These are phyloP conservation scores for Dasysyrphus albostriatus DNA, from an alignment of 2,888 invertebrate species.

Conservation along the genomic window DNA sequence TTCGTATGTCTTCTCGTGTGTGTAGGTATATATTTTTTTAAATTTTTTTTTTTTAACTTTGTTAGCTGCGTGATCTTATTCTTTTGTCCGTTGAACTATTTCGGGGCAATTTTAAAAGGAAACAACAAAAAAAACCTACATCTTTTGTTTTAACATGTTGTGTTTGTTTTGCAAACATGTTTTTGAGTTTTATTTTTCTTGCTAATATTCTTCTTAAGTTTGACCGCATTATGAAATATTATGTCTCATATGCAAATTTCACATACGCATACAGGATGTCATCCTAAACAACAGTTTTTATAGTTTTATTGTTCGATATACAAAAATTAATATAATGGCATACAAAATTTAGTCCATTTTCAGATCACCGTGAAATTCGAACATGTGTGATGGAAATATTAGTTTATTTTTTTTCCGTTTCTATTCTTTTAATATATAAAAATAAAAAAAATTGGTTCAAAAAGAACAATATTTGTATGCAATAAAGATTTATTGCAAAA, in stretches of 20 bases:
- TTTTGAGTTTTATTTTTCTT: constrained; percentile 22
- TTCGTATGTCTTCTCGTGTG: not conserved
- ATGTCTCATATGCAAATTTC: constrained; percentile 65
- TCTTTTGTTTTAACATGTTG: constrained; percentile 67
- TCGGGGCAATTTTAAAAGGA: constrained; percentile 42
- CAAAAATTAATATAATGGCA: constrained; percentile 3
- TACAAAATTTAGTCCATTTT: constrained; percentile 21
- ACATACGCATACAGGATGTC: not conserved
- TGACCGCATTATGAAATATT: constrained; percentile 74
- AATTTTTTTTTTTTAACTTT: constrained; percentile 29
- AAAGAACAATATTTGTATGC: constrained; percentile 10
- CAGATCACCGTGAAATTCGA: constrained; percentile 50
- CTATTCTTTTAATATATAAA: not conserved
- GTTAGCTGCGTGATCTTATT: constrained; percentile 66
- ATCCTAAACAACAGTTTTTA: constrained; percentile 30
- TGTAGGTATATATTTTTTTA: constrained; percentile 17
- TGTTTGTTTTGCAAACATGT: constrained; percentile 68
- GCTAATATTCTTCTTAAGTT: constrained; percentile 33
- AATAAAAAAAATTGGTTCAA: constrained; percentile 33
- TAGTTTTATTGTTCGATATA: constrained; percentile 13
- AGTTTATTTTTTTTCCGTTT: constrained; percentile 5
- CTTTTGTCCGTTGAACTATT: constrained; percentile 72
- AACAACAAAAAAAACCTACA: constrained; percentile 37
- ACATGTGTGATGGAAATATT: constrained; percentile 40
- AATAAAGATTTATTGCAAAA: constrained; percentile 56